phyloP scores from a whole-genome alignment of 2,797 vertebrate genomes.

The Phrynocephalus forsythii region DNA sequence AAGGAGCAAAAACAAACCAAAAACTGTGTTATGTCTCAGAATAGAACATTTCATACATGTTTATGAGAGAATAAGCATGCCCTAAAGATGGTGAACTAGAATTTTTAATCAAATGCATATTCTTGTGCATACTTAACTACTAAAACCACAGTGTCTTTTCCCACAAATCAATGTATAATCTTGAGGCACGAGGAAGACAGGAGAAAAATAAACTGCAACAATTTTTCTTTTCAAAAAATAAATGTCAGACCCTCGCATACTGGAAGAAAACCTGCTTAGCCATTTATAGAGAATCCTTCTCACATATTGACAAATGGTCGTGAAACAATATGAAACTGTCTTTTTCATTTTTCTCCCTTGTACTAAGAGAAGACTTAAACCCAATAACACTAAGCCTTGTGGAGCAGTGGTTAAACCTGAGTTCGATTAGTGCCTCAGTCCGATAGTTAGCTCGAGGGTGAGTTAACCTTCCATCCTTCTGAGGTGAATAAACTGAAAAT shows the following conservation, averaged over 20 bases:
- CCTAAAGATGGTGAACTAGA: not conserved
- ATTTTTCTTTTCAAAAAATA: not conserved
- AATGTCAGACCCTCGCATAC: not conserved
- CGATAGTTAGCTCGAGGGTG: too few species aligned
- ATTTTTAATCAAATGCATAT: not conserved
- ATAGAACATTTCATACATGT: not conserved
- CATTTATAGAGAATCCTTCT: not conserved
- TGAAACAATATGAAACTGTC: not conserved
- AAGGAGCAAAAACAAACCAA: not conserved
- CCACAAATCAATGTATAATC: not conserved
- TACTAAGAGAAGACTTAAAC: not conserved
- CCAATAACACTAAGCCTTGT: too few species aligned
- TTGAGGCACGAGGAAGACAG: not conserved
- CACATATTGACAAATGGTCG: not conserved
- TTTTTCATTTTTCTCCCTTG: not conserved
- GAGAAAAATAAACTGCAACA: not conserved
- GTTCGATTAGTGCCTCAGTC: too few species aligned
- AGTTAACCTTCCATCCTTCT: too few species aligned
- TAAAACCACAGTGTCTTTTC: not conserved
- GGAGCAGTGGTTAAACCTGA: too few species aligned
- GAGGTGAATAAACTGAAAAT: too few species aligned
- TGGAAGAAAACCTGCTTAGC: not conserved
- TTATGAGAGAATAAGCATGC: not conserved
- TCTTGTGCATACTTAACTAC: not conserved
- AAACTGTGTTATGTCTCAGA: not conserved